These are phyloP conservation scores for Leiothrix lutea DNA, from an alignment of 2,113 vertebrate species.

Conservation along the genomic window DNA sequence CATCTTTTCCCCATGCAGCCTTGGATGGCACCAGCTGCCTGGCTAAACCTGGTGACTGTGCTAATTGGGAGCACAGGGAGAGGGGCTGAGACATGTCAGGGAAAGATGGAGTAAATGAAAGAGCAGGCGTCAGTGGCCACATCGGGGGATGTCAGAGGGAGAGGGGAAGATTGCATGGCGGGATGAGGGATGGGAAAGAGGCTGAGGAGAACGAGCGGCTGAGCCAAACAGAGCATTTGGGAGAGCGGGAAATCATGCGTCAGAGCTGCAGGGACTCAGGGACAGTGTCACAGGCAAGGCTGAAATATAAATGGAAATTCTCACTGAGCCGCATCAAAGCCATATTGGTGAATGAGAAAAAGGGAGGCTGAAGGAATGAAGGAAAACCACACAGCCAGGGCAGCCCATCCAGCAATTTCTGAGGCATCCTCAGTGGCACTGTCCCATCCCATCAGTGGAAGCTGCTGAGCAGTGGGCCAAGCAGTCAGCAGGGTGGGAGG, in stretches of 20 bases:
- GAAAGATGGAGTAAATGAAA: background rate
- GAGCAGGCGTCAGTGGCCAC: background rate
- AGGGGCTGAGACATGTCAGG: background rate
- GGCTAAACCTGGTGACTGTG: background rate
- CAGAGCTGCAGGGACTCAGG: background rate
- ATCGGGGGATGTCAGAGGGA: fast-evolving
- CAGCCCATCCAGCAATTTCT: background rate
- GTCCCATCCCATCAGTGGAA: background rate
- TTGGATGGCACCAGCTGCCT: background rate
- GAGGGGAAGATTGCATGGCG: background rate
- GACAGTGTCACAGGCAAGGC: background rate
- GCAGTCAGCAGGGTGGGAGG: background rate
- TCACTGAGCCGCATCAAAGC: conserved; percentile 5
- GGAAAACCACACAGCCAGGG: background rate
- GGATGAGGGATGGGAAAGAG: background rate
- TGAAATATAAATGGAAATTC: conserved; percentile 60
- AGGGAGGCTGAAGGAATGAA: background rate
- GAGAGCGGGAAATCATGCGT: background rate
- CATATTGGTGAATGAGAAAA: background rate
- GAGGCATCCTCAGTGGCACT: background rate
- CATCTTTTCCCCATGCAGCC: background rate
- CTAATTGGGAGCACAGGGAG: conserved; percentile 42
- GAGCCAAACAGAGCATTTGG: background rate
- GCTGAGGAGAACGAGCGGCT: background rate
- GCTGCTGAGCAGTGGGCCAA: background rate